Evolutionary conservation across 2,797 vertebrate genomes (phyloP), one percentile per base, ranked within the genome.

Genomic region (Tangara arthus): DNA sequence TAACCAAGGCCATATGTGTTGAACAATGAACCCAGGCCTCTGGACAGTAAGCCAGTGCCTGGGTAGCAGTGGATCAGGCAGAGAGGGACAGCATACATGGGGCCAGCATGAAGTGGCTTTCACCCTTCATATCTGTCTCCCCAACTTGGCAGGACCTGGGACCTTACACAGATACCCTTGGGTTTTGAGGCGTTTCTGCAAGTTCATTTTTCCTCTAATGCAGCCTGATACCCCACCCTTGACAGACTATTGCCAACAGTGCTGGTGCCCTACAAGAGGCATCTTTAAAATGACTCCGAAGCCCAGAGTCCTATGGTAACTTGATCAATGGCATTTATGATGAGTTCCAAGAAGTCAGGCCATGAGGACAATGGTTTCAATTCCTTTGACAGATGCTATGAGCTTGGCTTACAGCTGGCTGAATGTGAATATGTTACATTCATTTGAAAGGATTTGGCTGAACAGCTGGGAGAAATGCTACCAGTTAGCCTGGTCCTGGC

Each of bases 361-460:
- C 65, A 93, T 64, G 84, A 92, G 68, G 93, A 80, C 22, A 57
- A 82, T 70, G 52, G 78, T 73, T 93, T 70, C 83, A 87, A 70
- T 77, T 93, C 82, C 78, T 90, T 56, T n/a, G 75, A 63, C 75
- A 91, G 87, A 68, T 93, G 92, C 53, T 79, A 73, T 50, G 84
- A 70, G 52, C 95, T 93, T 90, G 85, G 84, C 46, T 95, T 64
- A 73, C 81, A 85, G 84, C 75, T 92, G 81, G 66, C 84, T 9
- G 2, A 76, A 49, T 66, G 60, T 66, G 64, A 82, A n/a, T 57
- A 63, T 1, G 4, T 63, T 69, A 52, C 4, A 0, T 82, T 65
- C 52, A 73, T 93, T 73, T 66, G 47, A 73, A 90, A 89, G 44
- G 87, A 66, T 66, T 60, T 95, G 89, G 75, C 81, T 30, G 46